These are phyloP conservation scores for Cordylochernes scorpioides DNA, from an alignment of 2,888 invertebrate genomes.

Conservation along the genomic window DNA sequence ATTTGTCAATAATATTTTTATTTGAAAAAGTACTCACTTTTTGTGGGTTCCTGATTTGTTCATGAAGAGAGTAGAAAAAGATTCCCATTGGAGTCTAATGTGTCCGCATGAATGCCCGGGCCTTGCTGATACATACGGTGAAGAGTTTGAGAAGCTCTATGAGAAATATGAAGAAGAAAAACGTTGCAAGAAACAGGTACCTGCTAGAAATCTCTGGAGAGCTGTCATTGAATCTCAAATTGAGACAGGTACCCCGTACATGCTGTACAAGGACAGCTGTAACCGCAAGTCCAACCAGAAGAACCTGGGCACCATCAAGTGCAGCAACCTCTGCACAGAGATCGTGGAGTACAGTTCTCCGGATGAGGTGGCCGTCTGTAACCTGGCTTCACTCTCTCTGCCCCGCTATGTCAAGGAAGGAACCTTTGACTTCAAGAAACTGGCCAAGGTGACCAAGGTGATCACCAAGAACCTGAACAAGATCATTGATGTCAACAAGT, in stretches of 20 bases:
- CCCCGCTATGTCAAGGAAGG: conserved; percentile 55
- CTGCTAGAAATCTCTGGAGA: conserved; percentile 70
- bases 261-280: conserved; percentile 85
- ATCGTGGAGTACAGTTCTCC: conserved; percentile 74
- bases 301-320: conserved; percentile 90
- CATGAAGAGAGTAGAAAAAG: conserved; percentile 67
- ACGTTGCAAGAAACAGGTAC: conserved; percentile 32
- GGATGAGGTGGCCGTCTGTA: conserved; percentile 88
- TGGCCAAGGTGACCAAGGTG: conserved; percentile 61
- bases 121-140: conserved; percentile 71
- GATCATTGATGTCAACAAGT: conserved; percentile 85
- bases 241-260: conserved; percentile 93
- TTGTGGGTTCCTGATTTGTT: conserved; percentile 98
- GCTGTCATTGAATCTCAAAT: conserved; percentile 80
- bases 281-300: conserved; percentile 92
- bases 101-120: conserved; percentile 82
- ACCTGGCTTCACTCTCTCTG: conserved; percentile 83
- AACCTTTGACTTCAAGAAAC: conserved; percentile 54
- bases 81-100: conserved; percentile 79
- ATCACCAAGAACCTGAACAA: conserved; percentile 76
- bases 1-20: too few species aligned
- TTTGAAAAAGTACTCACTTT: too few species aligned
- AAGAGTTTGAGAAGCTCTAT: conserved; percentile 71
- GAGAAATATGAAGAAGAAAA: conserved; percentile 56
- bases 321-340: conserved; percentile 92